Conservation (phyloP, 2,113 vertebrate species). For the Tinamus guttatus region DNA sequence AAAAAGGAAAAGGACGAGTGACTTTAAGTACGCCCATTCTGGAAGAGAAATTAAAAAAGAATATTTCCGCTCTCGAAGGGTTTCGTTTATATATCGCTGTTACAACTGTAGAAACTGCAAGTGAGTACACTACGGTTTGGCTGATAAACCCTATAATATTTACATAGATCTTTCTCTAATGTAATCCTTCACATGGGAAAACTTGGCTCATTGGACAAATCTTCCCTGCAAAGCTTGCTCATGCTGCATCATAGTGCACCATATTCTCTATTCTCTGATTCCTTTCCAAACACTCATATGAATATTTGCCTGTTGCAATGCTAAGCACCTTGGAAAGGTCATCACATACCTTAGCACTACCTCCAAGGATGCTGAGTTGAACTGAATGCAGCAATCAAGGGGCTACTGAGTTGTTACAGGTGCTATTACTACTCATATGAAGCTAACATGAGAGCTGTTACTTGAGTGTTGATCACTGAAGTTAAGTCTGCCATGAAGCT, state of each 20-base stretch:
- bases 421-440: background rate
- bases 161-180: background rate
- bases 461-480: background rate
- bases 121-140: slow-evolving; percentile 51
- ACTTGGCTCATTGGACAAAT: background rate
- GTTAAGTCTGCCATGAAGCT: rapidly evolving
- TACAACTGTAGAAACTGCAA: slow-evolving; percentile 76
- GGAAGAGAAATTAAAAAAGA: slow-evolving; percentile 41
- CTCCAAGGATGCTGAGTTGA: background rate
- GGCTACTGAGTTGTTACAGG: background rate
- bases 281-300: background rate
- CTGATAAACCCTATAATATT: background rate
- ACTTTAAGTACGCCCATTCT: slow-evolving; percentile 48
- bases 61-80: slow-evolving; percentile 51
- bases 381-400: rapidly evolving
- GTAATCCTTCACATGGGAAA: background rate
- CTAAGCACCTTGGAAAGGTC: background rate
- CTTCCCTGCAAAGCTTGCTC: background rate
- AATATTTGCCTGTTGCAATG: background rate
- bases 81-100: slow-evolving; percentile 70
- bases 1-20: slow-evolving; percentile 59
- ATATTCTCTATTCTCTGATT: background rate
- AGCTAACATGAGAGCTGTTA: background rate
- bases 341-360: background rate
- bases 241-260: too few relatives aligned